phyloP scores from a whole-genome alignment of 1,140 invertebrate genomes.

The Brachionus sp. region DNA sequence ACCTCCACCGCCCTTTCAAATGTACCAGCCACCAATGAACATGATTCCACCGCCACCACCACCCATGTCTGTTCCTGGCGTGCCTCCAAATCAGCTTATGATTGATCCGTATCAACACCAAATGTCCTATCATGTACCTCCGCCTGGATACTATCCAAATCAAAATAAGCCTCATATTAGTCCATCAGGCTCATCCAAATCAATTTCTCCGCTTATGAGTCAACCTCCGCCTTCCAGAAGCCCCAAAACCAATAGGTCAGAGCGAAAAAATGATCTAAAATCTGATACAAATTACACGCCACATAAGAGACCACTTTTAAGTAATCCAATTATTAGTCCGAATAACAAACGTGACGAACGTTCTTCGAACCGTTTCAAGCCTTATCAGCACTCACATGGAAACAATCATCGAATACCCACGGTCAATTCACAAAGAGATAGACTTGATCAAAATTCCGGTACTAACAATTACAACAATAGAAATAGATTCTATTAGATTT shows the following conservation, averaged over 20 bases:
- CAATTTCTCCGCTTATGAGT: neutral
- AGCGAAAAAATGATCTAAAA: constrained; percentile 2
- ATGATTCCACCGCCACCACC: constrained; percentile 16
- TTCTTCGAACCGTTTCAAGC: neutral
- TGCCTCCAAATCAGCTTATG: neutral
- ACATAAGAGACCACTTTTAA: neutral
- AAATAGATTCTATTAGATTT: neutral
- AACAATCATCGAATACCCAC: constrained; percentile 18
- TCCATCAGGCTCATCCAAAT: neutral
- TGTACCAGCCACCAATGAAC: neutral
- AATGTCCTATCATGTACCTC: constrained; percentile 12
- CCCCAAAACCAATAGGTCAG: neutral
- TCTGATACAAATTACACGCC: neutral
- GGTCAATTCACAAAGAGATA: constrained; percentile 7
- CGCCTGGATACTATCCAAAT: constrained; percentile 5
- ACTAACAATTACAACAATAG: constrained; percentile 13
- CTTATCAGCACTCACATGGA: neutral
- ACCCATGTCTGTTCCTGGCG: neutral
- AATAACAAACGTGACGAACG: neutral
- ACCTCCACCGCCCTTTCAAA: neutral
- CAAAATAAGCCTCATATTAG: neutral
- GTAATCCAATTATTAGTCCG: neutral
- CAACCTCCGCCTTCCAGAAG: constrained; percentile 15
- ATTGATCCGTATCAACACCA: constrained; percentile 5
- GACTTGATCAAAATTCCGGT: neutral